Conservation (phyloP, 1,140 invertebrate species). For the Araneus ventricosus region DNA sequence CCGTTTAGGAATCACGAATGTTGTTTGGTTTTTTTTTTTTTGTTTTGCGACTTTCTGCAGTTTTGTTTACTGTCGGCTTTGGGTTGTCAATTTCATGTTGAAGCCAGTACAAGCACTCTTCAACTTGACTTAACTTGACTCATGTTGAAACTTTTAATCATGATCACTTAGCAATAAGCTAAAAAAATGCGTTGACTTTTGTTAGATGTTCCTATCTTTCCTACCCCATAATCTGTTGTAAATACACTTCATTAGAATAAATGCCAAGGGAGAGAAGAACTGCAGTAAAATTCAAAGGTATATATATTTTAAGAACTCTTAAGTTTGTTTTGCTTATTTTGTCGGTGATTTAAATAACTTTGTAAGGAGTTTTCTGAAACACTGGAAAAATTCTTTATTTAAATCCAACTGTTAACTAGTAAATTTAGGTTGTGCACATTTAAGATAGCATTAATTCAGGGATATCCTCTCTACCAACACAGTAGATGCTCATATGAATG, state of each 20-base stretch:
- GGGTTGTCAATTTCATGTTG: slow-evolving; percentile 25
- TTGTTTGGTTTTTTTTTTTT: background rate
- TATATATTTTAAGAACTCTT: background rate
- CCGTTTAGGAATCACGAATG: too few relatives aligned
- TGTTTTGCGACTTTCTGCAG: background rate
- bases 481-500: too few relatives aligned
- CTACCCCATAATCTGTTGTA: slow-evolving; percentile 43
- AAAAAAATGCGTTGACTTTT: slow-evolving; percentile 24
- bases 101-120: too few relatives aligned
- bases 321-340: background rate
- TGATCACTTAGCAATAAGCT: slow-evolving; percentile 28
- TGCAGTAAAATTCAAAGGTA: slow-evolving; percentile 73
- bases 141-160: slow-evolving; percentile 18
- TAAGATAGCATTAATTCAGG: too few relatives aligned
- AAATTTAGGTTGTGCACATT: too few relatives aligned
- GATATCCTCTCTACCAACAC: too few relatives aligned
- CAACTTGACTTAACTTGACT: too few relatives aligned
- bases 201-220: slow-evolving; percentile 53
- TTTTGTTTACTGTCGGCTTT: slow-evolving; percentile 48
- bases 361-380: too few relatives aligned
- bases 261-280: slow-evolving; percentile 73
- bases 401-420: too few relatives aligned
- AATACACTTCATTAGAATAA: slow-evolving; percentile 53
- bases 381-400: too few relatives aligned
- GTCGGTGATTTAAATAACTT: too few relatives aligned